Base-by-base conservation (phyloP, 1,140 invertebrate genomes). In the Polypedilum pembai region DNA sequence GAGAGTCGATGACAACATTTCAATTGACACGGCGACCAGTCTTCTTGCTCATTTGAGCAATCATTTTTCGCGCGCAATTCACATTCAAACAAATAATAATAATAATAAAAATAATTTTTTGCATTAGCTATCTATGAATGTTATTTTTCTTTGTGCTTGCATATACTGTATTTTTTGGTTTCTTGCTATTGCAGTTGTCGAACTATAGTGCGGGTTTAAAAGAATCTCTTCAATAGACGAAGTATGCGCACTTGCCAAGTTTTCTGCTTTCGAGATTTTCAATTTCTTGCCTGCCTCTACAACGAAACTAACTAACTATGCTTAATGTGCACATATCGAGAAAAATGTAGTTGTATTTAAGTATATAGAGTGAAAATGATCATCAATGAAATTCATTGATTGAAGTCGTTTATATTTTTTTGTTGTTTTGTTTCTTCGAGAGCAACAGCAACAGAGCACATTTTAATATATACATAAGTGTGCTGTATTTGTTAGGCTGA, bases 1-100 rank as follows among this genome's bases (percentile, higher is more conserved):
- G 24, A 33, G 45, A 56, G 45, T 17, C 45, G n/a, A 56, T 56
- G 45, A 12, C 10, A 56, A 56, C 45, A 56, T 17, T 15, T 17
- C 45, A 56, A 56, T 56, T 17, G 10, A 56, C 45, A 56, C 7
- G 45, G 7, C 8, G 8, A 56, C 10, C 10, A 17, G 10, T 56
- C 45, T 12, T 12, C n/a, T 56, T 8, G 8, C 3, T 15, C 10
- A 56, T 8, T 56, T 56, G 10, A 1, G 3, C n/a, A 56, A 56
- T 56, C n/a, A n/a, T 56, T 56, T 56, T 56, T 56, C 45, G 45
- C 45, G 45, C 45, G 45, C 45, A 56, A 56, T 56, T 56, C 45
- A 56, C 45, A 56, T 56, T 56, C 45, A n/a, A 56, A 56, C 12
- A 15, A 12, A 56, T 10, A 56, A 12, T 12, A 45, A 45, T 4